These are phyloP conservation scores for Criorhina ranunculi DNA, from an alignment of 2,888 invertebrate species.

Conservation along the genomic window DNA sequence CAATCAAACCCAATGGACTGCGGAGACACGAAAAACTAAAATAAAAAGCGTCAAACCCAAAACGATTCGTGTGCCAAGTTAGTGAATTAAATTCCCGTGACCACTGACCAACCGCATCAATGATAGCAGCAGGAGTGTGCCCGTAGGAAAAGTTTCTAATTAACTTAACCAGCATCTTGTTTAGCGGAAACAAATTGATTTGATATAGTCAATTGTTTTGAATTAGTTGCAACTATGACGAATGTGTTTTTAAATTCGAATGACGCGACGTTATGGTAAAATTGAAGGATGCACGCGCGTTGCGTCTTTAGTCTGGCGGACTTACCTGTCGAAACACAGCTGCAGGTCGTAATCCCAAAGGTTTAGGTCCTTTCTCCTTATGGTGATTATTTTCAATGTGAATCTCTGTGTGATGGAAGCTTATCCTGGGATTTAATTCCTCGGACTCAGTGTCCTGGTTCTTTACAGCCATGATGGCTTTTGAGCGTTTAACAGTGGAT, in stretches of 20 bases:
- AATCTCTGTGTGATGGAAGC: constrained; percentile 11
- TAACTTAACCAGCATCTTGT: constrained; percentile 25
- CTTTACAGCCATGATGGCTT: constrained; percentile 32
- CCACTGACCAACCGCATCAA: constrained; percentile 16
- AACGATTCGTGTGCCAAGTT: constrained; percentile 34
- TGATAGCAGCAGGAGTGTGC: neutral
- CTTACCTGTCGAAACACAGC: constrained; percentile 77
- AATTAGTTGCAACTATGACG: constrained; percentile 31
- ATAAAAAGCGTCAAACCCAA: neutral
- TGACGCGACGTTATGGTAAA: neutral
- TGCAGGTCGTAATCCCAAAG: constrained; percentile 64
- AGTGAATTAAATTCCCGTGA: constrained; percentile 41
- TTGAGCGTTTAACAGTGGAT: neutral
- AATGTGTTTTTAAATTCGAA: neutral
- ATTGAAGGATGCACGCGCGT: constrained; percentile 3
- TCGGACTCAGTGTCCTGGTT: constrained; percentile 29
- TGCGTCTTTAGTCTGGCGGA: neutral
- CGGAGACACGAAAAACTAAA: neutral
- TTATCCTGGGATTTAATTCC: constrained; percentile 26
- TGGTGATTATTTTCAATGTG: constrained; percentile 21
- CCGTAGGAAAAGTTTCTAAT: neutral
- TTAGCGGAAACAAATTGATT: constrained; percentile 34
- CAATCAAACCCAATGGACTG: constrained; percentile 36
- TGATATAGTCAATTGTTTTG: constrained; percentile 53
- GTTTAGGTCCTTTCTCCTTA: constrained; percentile 31